phyloP scores from a whole-genome alignment of 2,888 invertebrate species.

The Machimus atricapillus region DNA sequence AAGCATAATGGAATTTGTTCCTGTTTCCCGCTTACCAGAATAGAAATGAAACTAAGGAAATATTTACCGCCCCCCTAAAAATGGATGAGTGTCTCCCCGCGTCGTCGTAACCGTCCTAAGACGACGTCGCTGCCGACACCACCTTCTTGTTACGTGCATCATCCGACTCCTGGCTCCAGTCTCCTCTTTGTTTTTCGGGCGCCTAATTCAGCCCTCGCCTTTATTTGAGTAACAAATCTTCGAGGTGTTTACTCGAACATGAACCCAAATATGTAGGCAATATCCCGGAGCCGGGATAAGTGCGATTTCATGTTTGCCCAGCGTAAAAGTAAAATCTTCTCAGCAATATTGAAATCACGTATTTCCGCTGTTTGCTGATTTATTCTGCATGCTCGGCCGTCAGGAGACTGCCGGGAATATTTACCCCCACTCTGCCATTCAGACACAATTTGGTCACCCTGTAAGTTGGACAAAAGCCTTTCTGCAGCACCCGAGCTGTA shows the following conservation, averaged over 20 bases:
- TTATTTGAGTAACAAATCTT: slow-evolving; percentile 45
- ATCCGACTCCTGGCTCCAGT: neutral
- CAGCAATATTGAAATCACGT: slow-evolving; percentile 45
- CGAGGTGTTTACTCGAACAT: slow-evolving; percentile 44
- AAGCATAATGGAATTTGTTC: slow-evolving; percentile 43
- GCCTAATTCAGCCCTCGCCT: slow-evolving; percentile 20
- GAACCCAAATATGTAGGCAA: slow-evolving; percentile 40
- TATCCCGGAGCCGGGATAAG: slow-evolving; percentile 22
- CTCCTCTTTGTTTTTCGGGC: neutral
- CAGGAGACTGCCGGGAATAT: neutral
- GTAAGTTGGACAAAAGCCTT: neutral
- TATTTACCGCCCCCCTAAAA: slow-evolving; percentile 36
- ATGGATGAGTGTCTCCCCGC: slow-evolving; percentile 2
- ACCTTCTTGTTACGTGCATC: neutral
- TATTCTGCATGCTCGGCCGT: neutral
- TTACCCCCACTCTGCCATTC: neutral
- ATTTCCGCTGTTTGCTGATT: slow-evolving; percentile 37
- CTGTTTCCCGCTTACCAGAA: slow-evolving; percentile 33
- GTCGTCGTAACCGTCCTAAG: neutral
- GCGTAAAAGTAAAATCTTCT: slow-evolving; percentile 36
- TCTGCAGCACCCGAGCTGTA: neutral
- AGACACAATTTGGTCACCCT: neutral
- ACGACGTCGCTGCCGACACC: neutral
- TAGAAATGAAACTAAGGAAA: slow-evolving; percentile 41
- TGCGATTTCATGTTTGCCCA: slow-evolving; percentile 41